Evolutionary conservation across 1,140 invertebrate genomes (phyloP), one percentile per base, ranked within the genome.

Genomic region (Musca vetustissima): DNA sequence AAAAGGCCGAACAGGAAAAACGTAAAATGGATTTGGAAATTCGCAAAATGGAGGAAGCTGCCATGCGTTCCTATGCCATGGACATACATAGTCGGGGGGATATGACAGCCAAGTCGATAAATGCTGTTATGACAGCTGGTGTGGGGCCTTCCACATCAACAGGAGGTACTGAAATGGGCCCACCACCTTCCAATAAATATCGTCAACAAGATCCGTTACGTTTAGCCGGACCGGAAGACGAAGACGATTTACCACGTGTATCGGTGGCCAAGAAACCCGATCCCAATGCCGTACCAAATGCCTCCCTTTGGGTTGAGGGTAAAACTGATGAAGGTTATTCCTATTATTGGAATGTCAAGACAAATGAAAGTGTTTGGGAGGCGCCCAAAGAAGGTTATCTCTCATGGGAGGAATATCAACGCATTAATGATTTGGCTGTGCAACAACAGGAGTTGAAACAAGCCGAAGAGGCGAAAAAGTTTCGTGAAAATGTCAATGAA

Each of bases 31-130:
- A 95, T 76, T 83, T 87, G 71, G 90, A 95, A 53, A 88, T 98
- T 71, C 89, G 90, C 69, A 91, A 92, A 83, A 97, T 98, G 91
- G 95, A 98, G 85, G 88, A 89, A 76, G 92, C 91, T 7, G 93
- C 92, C 0, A 87, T 95, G 89, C 88, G 88, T 75, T 92, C 93
- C 0, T 95, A 94, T 75, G 80, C 91, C 57, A 92, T 90, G 79
- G 93, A 95, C 74, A 75, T 83, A 15, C 78, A 78, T 15, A 68
- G 71, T 9, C 85, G 85, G 55, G 85, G 86, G 25, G 92, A 94
- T 80, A 85, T 93, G 73, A 92, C 91, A 6, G 90, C 89, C 57
- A 82, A 86, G 68, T 85, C 72, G 6, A 77, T 81, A 3, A 73
- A 75, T 69, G 73, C 78, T 9, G 75, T 79, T 0, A 68, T 78